Evolutionary conservation across 2,888 invertebrate species (phyloP).

Genomic region (Melieria omissa): DNA sequence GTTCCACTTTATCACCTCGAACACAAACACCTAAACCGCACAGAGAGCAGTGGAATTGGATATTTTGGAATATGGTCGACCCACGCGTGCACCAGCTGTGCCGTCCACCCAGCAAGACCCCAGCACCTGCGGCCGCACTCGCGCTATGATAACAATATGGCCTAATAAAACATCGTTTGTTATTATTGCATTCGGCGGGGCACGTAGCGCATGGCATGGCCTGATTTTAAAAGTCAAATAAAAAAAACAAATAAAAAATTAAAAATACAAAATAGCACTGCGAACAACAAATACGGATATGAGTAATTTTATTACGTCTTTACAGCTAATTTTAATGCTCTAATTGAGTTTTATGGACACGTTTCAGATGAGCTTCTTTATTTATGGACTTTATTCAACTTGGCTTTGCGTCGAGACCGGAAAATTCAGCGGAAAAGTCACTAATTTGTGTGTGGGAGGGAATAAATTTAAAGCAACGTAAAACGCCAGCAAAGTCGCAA

Average conservation of each 20-base stretch:
- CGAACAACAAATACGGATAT: not conserved
- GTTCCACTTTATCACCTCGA: not conserved
- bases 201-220: no score
- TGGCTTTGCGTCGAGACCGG: no score
- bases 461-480: no score
- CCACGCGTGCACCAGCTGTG: not conserved
- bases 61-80: not conserved
- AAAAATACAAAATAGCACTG: not conserved
- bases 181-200: no score
- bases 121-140: not conserved
- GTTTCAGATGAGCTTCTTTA: conserved; percentile 22
- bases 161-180: conserved; percentile 1
- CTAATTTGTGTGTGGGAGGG: no score
- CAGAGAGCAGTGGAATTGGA: not conserved
- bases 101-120: no score
- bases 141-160: conserved; percentile 12
- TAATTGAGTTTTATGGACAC: conserved; percentile 28
- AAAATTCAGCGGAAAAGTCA: no score
- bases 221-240: not conserved
- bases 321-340: conserved; percentile 26
- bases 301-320: conserved; percentile 29
- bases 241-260: conserved; percentile 2
- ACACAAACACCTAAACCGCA: not conserved
- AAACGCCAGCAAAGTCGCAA: no score
- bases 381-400: no score